Conservation (phyloP, 2,888 invertebrate species). For the Campoletis raptor region DNA sequence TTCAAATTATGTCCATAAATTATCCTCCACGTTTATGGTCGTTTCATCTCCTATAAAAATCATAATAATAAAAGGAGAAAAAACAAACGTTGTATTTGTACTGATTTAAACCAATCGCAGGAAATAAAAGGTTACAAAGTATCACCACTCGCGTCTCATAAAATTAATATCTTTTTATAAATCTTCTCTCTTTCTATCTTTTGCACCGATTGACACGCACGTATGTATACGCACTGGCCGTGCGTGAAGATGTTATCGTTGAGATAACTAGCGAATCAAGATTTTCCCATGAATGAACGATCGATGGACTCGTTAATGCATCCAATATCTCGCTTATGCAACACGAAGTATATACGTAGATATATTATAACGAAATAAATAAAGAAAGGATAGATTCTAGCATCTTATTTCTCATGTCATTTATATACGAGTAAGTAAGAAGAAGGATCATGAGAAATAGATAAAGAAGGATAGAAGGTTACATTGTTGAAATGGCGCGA, state of each 20-base stretch:
- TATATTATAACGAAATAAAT: neutral
- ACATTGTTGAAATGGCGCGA: constrained; percentile 58
- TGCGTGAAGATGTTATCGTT: constrained; percentile 57
- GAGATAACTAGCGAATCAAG: constrained; percentile 55
- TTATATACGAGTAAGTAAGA: neutral
- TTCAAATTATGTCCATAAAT: neutral
- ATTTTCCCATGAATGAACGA: constrained; percentile 60
- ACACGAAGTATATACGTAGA: neutral
- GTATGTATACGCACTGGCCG: constrained; percentile 9
- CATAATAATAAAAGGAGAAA: neutral
- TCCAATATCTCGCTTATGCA: constrained; percentile 6
- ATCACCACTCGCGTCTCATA: constrained; percentile 8
- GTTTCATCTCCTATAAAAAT: neutral
- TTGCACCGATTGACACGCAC: constrained; percentile 24
- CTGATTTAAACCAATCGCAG: neutral
- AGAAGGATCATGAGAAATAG: neutral
- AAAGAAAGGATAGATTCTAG: constrained; percentile 30
- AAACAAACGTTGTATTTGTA: neutral
- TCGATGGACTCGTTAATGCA: constrained; percentile 57
- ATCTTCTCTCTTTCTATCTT: neutral
- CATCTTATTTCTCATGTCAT: constrained; percentile 37
- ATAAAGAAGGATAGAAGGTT: neutral
- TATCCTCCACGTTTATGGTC: neutral
- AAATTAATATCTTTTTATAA: neutral
- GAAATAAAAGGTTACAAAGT: constrained; percentile 23